Evolutionary conservation across 2,113 vertebrate species (phyloP).

Genomic region (Myodes glareolus): DNA sequence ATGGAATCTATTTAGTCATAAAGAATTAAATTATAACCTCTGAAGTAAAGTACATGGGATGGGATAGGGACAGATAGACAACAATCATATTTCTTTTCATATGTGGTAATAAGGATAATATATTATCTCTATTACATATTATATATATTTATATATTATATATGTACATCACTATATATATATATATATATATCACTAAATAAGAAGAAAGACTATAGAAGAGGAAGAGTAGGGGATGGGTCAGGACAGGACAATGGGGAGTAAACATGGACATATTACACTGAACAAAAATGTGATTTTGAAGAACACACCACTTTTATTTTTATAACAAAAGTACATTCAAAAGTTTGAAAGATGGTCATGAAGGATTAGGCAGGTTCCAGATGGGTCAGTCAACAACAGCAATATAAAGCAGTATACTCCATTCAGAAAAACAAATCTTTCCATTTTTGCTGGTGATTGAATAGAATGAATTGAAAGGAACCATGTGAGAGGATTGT

Average conservation of each 20-base stretch:
- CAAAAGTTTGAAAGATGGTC: neutral
- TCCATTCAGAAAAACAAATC: neutral
- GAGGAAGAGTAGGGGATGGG: neutral
- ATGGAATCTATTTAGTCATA: neutral
- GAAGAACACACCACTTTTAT: too few species aligned
- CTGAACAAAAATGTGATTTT: neutral
- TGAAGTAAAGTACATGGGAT: neutral
- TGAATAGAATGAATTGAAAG: slow-evolving; percentile 24
- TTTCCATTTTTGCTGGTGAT: neutral
- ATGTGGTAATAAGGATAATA: neutral
- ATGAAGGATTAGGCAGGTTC: neutral
- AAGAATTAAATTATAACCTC: neutral
- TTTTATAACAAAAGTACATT: neutral
- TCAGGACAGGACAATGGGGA: neutral
- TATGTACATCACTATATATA: too few species aligned
- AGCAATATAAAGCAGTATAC: neutral
- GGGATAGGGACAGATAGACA: neutral
- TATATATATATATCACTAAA: neutral
- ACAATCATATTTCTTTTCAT: neutral
- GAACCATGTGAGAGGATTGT: neutral
- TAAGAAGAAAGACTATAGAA: neutral
- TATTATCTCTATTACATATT: neutral
- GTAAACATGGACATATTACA: too few species aligned
- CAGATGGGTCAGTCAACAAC: neutral
- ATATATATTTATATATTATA: too few species aligned